A percentile compares a stretch with the other conserved stretches of the same genome.
phyloP scores from a whole-genome alignment of 2,888 invertebrate species.

The Mantis religiosa region DNA sequence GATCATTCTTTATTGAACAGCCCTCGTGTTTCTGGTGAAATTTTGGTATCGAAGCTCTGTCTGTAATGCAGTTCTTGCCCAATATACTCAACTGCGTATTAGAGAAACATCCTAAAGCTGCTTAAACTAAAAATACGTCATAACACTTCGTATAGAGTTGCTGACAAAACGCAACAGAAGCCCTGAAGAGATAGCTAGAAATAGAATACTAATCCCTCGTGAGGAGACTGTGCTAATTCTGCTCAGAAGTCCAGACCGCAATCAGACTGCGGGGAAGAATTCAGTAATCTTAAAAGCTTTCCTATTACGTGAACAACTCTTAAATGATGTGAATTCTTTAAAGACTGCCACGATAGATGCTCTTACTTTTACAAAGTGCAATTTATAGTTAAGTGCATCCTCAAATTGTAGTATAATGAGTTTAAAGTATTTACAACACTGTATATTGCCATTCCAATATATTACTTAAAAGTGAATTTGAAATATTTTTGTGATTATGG shows the following conservation, averaged over 20 bases:
- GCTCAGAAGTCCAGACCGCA: not conserved
- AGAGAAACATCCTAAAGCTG: too few relatives aligned
- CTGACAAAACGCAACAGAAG: not conserved
- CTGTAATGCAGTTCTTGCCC: too few relatives aligned
- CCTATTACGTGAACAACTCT: not conserved
- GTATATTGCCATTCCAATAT: too few relatives aligned
- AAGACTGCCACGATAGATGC: not conserved
- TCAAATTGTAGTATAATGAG: not conserved
- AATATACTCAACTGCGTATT: too few relatives aligned
- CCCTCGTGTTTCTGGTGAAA: too few relatives aligned
- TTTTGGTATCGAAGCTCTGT: too few relatives aligned
- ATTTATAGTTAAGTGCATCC: not conserved
- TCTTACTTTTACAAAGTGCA: not conserved
- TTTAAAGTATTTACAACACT: rapidly evolving
- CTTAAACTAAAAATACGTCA: too few relatives aligned
- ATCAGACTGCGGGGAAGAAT: not conserved
- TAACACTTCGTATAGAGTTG: too few relatives aligned
- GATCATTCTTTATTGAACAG: too few relatives aligned
- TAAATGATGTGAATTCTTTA: not conserved
- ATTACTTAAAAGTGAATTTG: too few relatives aligned
- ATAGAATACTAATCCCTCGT: not conserved
- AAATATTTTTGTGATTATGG: too few relatives aligned
- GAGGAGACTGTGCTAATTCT: not conserved
- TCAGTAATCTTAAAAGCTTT: not conserved
- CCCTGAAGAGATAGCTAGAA: not conserved